Percentiles rank a stretch among this genome's conserved stretches.
Conservation (phyloP, 2,113 vertebrate species). For the Apodemus speciosus region DNA sequence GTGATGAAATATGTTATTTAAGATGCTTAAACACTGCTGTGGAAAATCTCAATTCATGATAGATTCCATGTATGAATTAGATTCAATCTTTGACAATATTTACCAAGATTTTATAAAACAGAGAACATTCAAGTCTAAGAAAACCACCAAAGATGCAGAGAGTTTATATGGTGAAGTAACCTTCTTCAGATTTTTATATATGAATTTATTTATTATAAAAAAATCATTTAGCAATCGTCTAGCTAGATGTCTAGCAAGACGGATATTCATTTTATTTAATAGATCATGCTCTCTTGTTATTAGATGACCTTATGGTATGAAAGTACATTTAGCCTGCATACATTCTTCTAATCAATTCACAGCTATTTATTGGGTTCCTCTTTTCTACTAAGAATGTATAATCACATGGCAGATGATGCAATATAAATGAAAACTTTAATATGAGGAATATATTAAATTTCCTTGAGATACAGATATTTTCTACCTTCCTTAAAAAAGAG, state of each 20-base stretch:
- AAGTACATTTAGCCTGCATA: neutral
- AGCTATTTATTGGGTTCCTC: neutral
- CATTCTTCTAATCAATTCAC: neutral
- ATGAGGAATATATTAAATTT: neutral
- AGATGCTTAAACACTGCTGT: neutral
- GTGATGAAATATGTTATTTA: neutral
- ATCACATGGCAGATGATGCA: neutral
- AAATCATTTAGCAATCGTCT: neutral
- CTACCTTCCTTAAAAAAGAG: neutral
- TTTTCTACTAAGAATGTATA: neutral
- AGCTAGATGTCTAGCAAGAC: neutral
- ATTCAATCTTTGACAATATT: neutral
- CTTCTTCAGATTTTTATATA: neutral
- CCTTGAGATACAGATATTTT: neutral
- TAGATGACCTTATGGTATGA: neutral
- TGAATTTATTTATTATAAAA: neutral
- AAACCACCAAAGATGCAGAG: neutral
- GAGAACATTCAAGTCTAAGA: neutral
- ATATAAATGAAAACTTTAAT: neutral
- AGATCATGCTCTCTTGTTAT: neutral
- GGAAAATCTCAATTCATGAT: neutral
- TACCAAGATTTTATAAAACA: neutral
- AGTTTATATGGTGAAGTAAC: neutral
- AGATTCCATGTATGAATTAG: neutral
- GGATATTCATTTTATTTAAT: neutral